Base-by-base conservation (phyloP, 2,797 vertebrate species). In the Enteromius fasciolatus region DNA sequence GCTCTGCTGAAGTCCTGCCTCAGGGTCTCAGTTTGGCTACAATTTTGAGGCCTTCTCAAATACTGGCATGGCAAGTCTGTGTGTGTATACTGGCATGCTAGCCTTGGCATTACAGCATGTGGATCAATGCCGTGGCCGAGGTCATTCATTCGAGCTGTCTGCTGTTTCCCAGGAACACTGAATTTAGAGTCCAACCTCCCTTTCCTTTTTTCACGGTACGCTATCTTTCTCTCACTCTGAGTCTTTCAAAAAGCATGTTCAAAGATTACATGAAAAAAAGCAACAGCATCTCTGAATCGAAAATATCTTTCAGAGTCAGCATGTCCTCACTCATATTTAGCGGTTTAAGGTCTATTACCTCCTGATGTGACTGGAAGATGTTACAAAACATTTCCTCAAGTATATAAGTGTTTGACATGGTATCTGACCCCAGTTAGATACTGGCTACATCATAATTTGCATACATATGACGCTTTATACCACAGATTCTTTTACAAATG, bases 91-190 rank as follows among this genome's bases (percentile, higher is more conserved):
- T 84, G 73, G 81, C 57, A 85, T 64, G 68, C 25, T 25, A 61
- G 59, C 57, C 23, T 76, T 52, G 63, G 59, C 59, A 61, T 25
- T 28, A 61, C 59, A 61, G 59, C 59, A 61, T n/a, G 61, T 81
- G 83, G 68, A 77, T 46, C 28, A 67, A 85, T 76, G 80, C 83
- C 69, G 52, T 83, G 52, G 59, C 76, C 7, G 70, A 84, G 78
- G 79, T 78, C 70, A 86, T 88, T 86, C 83, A 86, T 86, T 80
- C 17, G 31, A 81, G 83, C 75, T 70, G 85, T 83, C 83, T 83
- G 66, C 59, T 83, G 82, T 76, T 66, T 64, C 31, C 67, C 50
- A 75, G 18, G 82, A 76, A 63, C n/a, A 78, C 66, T 46, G n/a
- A n/a, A n/a, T n/a, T n/a, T n/a, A n/a, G n/a, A n/a, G n/a, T n/a